Evolutionary conservation across 2,888 invertebrate species (phyloP), one percentile per base, ranked within the genome.

Genomic region (Lumbricus terrestris): DNA sequence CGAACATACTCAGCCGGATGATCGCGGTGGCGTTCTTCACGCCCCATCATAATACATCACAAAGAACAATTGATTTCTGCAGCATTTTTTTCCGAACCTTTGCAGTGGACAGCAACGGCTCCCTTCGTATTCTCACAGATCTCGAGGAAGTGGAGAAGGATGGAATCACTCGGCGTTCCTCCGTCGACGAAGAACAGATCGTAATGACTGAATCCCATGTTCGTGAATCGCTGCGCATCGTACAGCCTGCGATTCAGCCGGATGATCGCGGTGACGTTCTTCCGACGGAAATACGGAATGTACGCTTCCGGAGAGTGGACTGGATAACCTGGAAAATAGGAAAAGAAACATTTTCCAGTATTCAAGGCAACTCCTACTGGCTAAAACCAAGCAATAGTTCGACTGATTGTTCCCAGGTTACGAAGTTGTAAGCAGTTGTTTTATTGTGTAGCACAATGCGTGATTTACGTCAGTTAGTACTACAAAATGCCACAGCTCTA

Each of bases 121-220:
- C 99, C 99, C 92, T 96, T 96, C 0, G 98, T 97, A 82, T 96
- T 96, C 95, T 99, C 99, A 92, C 97, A 96, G 89, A 98, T 97
- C 93, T 96, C 96, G 90, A 99, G 96, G 95, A 99, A 99, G 94
- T 97, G 96, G 93, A 97, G 96, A 92, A 99, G 96, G 93, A 99
- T 98, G 92, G 96, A 96, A 95, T 98, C 98, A 90, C 97, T 97
- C 0, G 99, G 99, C 88, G 97, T 97, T 82, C 97, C 97, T 2
- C 99, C 99, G 95, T 99, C 99, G 89, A 98, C 97, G 94, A 99
- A 99, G 96, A 98, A 99, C 94, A 99, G 96, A 95, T 99, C 99
- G 93, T 97, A 96, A 94, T 99, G 99, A 92, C 97, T 97, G 94
- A 99, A 98, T 1, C 99, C 99, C 90, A 97, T 97, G 92, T 97